Percentiles rank a stretch among this genome's conserved stretches.
These are phyloP conservation scores for Erebia aethiops DNA, from an alignment of 2,888 invertebrate species.

Conservation along the genomic window DNA sequence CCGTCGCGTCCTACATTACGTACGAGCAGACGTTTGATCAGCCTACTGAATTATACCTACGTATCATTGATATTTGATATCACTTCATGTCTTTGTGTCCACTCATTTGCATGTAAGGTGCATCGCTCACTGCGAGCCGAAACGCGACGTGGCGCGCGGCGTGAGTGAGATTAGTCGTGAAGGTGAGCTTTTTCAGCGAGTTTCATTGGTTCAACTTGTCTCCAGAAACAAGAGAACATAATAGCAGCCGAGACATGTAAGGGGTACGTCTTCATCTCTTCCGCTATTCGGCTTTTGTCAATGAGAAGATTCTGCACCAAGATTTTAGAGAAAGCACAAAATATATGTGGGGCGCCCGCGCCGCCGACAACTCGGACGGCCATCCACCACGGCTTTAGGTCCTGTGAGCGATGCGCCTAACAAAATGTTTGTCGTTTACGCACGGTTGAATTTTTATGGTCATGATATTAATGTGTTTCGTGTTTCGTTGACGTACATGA, in stretches of 20 bases:
- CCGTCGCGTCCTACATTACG: constrained; percentile 46
- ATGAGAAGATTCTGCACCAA: too few relatives aligned
- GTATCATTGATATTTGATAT: constrained; percentile 24
- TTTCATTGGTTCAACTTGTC: too few relatives aligned
- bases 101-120: constrained; percentile 25
- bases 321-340: too few relatives aligned
- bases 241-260: too few relatives aligned
- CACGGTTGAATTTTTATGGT: constrained; percentile 5
- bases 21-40: constrained; percentile 36
- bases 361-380: too few relatives aligned
- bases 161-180: background rate
- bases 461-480: background rate
- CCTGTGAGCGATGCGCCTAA: too few relatives aligned
- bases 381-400: too few relatives aligned
- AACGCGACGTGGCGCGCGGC: background rate
- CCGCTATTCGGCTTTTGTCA: too few relatives aligned
- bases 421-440: constrained; percentile 14
- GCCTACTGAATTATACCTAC: constrained; percentile 33
- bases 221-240: too few relatives aligned
- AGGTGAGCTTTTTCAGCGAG: too few relatives aligned
- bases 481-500: background rate
- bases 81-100: constrained; percentile 16
- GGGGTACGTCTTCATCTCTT: too few relatives aligned
- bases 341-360: too few relatives aligned
- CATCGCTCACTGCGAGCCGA: background rate